These are phyloP conservation scores for Tromatobia lineatoria DNA, from an alignment of 2,888 invertebrate species.

Conservation along the genomic window DNA sequence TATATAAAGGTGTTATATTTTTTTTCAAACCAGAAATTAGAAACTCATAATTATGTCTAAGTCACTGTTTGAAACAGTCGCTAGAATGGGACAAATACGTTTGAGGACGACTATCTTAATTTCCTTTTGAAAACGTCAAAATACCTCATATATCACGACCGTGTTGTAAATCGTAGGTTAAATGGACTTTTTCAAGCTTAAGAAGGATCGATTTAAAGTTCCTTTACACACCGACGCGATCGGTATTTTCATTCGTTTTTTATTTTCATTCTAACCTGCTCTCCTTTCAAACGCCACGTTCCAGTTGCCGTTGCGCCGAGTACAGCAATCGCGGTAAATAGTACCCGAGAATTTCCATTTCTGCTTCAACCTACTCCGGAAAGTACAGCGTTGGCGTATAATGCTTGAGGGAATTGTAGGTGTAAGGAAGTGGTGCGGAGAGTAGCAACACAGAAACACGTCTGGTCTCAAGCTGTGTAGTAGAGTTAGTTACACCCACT, in stretches of 20 bases:
- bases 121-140: neutral
- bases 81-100: too few relatives aligned
- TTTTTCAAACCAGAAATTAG: too few relatives aligned
- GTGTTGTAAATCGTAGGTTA: neutral
- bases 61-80: too few relatives aligned
- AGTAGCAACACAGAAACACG: constrained; percentile 54
- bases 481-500: constrained; percentile 12
- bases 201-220: constrained; percentile 19
- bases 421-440: constrained; percentile 38
- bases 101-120: too few relatives aligned
- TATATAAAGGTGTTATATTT: too few relatives aligned
- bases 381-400: constrained; percentile 18
- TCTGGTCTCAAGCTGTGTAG: constrained; percentile 27
- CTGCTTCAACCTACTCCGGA: constrained; percentile 31
- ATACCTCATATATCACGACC: neutral
- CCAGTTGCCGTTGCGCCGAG: constrained; percentile 13
- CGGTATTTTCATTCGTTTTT: neutral
- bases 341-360: constrained; percentile 48
- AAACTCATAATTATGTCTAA: too few relatives aligned
- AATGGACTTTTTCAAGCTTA: neutral
- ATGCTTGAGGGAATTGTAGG: constrained; percentile 32
- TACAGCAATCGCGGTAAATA: constrained; percentile 49
- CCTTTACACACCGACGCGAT: neutral
- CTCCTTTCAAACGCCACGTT: neutral
- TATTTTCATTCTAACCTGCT: neutral